Evolutionary conservation across 2,113 vertebrate genomes (phyloP).

Genomic region (Bettongia penicillata): DNA sequence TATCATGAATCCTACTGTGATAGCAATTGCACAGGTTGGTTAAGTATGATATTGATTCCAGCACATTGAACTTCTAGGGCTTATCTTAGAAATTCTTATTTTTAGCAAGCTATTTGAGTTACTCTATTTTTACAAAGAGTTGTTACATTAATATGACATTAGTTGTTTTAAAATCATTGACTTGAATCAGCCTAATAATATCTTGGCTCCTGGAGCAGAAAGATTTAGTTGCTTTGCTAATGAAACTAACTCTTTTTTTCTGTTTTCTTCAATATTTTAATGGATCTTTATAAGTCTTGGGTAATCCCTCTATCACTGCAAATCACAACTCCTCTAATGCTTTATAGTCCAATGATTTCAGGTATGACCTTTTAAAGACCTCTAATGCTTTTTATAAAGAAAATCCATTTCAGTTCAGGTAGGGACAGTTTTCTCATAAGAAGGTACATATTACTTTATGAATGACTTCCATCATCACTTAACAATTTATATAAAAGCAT

Average conservation of each 20-base stretch:
- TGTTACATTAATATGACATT: constrained; percentile 65
- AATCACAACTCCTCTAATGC: too few relatives aligned
- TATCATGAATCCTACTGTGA: constrained; percentile 33
- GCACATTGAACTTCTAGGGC: constrained; percentile 46
- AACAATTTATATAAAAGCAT: not conserved
- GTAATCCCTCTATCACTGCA: too few relatives aligned
- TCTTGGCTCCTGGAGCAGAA: constrained; percentile 41
- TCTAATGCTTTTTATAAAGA: not conserved
- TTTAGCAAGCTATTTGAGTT: constrained; percentile 64
- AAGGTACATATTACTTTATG: constrained; percentile 16
- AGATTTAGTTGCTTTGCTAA: constrained; percentile 16
- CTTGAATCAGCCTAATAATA: constrained; percentile 48
- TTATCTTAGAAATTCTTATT: constrained; percentile 63
- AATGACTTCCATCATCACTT: constrained; percentile 29
- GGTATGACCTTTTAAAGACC: not conserved
- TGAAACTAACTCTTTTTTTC: not conserved
- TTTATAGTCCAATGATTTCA: too few relatives aligned
- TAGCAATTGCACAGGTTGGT: constrained; percentile 27
- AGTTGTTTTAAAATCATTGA: constrained; percentile 62
- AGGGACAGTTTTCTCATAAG: not conserved
- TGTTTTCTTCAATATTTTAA: too few relatives aligned
- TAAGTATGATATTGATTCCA: constrained; percentile 44
- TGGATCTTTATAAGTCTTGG: too few relatives aligned
- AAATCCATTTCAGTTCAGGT: not conserved
- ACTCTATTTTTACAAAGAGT: constrained; percentile 60